Conservation (phyloP, 2,888 invertebrate genomes). For the Dugesia japonica region DNA sequence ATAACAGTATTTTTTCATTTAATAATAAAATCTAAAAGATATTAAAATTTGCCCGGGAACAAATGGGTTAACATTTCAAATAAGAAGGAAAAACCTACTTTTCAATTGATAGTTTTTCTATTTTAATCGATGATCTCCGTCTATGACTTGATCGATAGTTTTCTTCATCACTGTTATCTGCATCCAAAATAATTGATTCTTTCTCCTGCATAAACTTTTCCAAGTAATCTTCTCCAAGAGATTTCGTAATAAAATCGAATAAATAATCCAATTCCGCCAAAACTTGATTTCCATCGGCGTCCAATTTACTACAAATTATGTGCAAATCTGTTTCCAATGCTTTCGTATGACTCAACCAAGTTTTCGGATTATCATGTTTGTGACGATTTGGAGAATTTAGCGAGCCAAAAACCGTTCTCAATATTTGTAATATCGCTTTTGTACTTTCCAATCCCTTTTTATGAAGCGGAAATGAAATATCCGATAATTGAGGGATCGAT, state of each 20-base stretch:
- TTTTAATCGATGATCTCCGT: not conserved
- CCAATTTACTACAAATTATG: not conserved
- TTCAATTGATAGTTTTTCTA: not conserved
- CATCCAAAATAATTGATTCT: not conserved
- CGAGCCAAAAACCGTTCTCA: not conserved
- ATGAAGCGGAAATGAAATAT: not conserved
- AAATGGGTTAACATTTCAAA: not conserved
- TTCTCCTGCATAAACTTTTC: not conserved
- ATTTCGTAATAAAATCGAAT: not conserved
- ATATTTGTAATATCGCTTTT: not conserved
- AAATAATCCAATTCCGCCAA: not conserved
- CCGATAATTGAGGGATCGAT: not conserved
- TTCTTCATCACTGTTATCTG: not conserved
- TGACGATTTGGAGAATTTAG: not conserved
- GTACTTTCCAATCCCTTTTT: not conserved
- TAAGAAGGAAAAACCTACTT: not conserved
- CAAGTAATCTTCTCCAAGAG: not conserved
- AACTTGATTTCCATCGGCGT: constrained; percentile 3
- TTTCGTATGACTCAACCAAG: not conserved
- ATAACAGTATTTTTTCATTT: no score
- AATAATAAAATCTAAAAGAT: no score
- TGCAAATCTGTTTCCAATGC: not conserved
- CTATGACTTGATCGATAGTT: not conserved
- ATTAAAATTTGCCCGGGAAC: no score
- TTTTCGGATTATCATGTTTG: not conserved